phyloP scores from a whole-genome alignment of 1,140 invertebrate species.

The Drosophila nikananu region DNA sequence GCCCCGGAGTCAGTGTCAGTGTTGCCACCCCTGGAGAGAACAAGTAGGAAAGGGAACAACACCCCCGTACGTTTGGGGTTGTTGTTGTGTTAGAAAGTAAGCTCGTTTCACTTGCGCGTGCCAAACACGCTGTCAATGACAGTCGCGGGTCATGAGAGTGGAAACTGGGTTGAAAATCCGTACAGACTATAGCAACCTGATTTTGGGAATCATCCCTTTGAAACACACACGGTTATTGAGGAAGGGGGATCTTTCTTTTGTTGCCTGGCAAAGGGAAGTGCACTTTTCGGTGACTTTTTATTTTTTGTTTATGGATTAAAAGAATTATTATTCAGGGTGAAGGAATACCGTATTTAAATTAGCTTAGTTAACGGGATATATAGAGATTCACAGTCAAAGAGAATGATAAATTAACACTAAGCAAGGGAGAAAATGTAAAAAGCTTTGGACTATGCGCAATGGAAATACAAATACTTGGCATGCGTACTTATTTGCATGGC shows the following conservation, averaged over 20 bases:
- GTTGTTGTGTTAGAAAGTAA: slow-evolving; percentile 29
- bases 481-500: slow-evolving; percentile 10
- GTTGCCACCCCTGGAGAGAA: slow-evolving; percentile 3
- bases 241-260: slow-evolving; percentile 19
- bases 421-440: background rate
- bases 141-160: slow-evolving; percentile 34
- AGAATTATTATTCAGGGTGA: background rate
- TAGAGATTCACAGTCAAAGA: background rate
- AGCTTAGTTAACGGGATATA: background rate
- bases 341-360: background rate
- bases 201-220: background rate
- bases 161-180: slow-evolving; percentile 1
- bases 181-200: background rate
- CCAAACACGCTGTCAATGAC: slow-evolving; percentile 33
- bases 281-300: background rate
- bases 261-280: background rate
- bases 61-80: slow-evolving; percentile 31
- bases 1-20: slow-evolving; percentile 16
- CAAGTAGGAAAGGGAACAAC: slow-evolving; percentile 20
- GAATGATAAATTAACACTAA: background rate
- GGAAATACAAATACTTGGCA: background rate
- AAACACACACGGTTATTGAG: background rate
- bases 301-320: background rate
- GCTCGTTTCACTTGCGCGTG: slow-evolving; percentile 70
- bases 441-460: slow-evolving; percentile 1